Evolutionary conservation across 2,888 invertebrate genomes (phyloP).

Genomic region (Galeopsomyia nigrocyanea): DNA sequence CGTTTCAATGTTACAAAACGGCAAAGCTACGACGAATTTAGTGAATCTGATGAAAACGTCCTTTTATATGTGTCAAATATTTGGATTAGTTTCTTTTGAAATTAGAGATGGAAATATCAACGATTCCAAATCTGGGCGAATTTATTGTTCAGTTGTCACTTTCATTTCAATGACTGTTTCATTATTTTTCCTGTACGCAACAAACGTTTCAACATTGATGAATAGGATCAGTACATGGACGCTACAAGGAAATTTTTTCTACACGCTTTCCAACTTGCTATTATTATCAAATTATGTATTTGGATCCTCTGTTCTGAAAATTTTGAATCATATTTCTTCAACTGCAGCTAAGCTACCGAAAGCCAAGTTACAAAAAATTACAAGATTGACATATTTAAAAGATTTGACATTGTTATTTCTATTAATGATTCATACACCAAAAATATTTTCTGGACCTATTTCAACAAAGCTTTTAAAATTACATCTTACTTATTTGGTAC

Average conservation of each 20-base stretch:
- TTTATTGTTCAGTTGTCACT: slow-evolving; percentile 44
- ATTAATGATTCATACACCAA: slow-evolving; percentile 43
- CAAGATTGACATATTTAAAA: slow-evolving; percentile 51
- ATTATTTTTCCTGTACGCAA: background rate
- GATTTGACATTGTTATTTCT: slow-evolving; percentile 52
- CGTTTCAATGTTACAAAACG: no score
- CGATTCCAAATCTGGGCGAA: slow-evolving; percentile 43
- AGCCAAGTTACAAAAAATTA: slow-evolving; percentile 45
- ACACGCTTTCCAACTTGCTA: slow-evolving; percentile 48
- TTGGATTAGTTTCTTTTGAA: slow-evolving; percentile 56
- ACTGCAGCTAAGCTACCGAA: slow-evolving; percentile 50
- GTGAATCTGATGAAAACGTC: slow-evolving; percentile 53
- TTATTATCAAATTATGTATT: slow-evolving; percentile 46
- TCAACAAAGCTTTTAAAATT: slow-evolving; percentile 32
- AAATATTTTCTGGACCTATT: slow-evolving; percentile 24
- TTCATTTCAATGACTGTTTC: slow-evolving; percentile 13
- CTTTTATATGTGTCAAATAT: slow-evolving; percentile 46
- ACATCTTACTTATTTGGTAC: slow-evolving; percentile 45
- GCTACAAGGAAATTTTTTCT: slow-evolving; percentile 52
- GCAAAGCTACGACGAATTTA: slow-evolving; percentile 45
- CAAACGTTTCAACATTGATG: slow-evolving; percentile 34
- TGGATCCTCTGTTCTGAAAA: slow-evolving; percentile 40
- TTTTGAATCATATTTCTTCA: slow-evolving; percentile 48
- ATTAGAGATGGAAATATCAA: slow-evolving; percentile 37
- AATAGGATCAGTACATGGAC: slow-evolving; percentile 38